phyloP scores from a whole-genome alignment of 92 coral and sea anemone species.

The Siderastrea siderea region DNA sequence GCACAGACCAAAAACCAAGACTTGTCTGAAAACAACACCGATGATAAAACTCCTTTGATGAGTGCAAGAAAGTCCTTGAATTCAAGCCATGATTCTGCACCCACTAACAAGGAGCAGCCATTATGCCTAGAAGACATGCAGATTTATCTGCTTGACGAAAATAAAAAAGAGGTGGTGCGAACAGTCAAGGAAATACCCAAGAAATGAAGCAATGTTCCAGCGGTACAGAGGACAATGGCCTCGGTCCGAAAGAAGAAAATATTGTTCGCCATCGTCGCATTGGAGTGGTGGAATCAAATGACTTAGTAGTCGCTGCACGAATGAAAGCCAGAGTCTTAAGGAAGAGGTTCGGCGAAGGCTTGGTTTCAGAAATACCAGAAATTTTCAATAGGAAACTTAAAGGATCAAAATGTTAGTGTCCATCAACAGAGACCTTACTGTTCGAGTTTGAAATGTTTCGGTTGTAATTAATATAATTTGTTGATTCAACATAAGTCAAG shows the following conservation, averaged over 20 bases:
- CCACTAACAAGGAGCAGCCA: not conserved
- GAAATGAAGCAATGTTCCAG: not conserved
- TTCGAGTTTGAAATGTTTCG: no score
- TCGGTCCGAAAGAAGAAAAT: not conserved
- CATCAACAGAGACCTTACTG: no score
- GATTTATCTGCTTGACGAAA: not conserved
- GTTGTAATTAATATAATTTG: no score
- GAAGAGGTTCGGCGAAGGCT: slow-evolving; percentile 15
- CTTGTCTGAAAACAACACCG: not conserved
- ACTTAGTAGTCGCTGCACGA: not conserved
- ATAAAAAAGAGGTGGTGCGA: not conserved
- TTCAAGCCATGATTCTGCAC: not conserved
- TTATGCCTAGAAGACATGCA: not conserved
- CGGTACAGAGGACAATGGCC: not conserved
- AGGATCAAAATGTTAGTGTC: not conserved
- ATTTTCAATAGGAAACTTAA: slow-evolving; percentile 20
- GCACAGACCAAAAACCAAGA: not conserved
- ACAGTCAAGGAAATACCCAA: not conserved
- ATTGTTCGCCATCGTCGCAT: not conserved
- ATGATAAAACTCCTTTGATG: not conserved
- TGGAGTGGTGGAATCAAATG: slow-evolving; percentile 10
- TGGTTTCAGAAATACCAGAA: slow-evolving; percentile 9
- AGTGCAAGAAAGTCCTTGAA: not conserved
- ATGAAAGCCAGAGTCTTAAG: slow-evolving; percentile 1
- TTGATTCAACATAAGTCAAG: no score